Base-by-base conservation (phyloP, 2,888 invertebrate species). In the Cordilura impudica region DNA sequence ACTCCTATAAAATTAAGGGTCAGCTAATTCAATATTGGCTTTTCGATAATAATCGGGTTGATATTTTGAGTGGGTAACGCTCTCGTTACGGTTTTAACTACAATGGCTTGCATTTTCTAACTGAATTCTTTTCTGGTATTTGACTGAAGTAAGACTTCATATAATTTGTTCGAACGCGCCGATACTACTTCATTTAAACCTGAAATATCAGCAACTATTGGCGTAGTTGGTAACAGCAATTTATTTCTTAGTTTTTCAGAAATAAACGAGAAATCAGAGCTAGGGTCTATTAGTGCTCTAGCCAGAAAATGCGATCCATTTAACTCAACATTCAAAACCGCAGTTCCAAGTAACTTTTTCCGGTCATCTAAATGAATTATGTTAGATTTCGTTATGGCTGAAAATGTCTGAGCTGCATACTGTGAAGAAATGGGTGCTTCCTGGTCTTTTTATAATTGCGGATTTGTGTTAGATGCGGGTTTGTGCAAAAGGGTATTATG, bases 271-370 rank as follows among this genome's bases (percentile, higher is more conserved):
- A 16, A 21, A 14, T 61, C 49, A 21, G 26, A 47, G 6, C 18
- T 47, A 16, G 61, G 61, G 49, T 61, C 45, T 19, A 61, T 47
- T 5, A 47, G 47, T 2, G 47, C 47, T 31, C 63, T 63, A 10
- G 47, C 10, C 5, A 18, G 6, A 14, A 31, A 63, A 12, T 1
- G 12, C 29, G 23, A n/a, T 7, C 18, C 49, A 2, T 16, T 23
- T 12, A 26, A 2, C 12, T n/a, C 18, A 29, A 61, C 31, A 18
- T 16, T 31, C 10, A 61, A 14, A 21, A 29, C 19, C 29, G 47
- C 63, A 1, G 47, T 63, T 5, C 31, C 63, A 18, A 63, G 19
- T 45, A 61, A 29, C 14, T 53, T 53, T 7, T n/a, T 14, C 14
- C 45, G 45, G 14, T 45, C 5, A 12, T 18, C 19, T 10, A 6